phyloP scores from a whole-genome alignment of 2,888 invertebrate genomes.

The Apomyelois bistriatella region DNA sequence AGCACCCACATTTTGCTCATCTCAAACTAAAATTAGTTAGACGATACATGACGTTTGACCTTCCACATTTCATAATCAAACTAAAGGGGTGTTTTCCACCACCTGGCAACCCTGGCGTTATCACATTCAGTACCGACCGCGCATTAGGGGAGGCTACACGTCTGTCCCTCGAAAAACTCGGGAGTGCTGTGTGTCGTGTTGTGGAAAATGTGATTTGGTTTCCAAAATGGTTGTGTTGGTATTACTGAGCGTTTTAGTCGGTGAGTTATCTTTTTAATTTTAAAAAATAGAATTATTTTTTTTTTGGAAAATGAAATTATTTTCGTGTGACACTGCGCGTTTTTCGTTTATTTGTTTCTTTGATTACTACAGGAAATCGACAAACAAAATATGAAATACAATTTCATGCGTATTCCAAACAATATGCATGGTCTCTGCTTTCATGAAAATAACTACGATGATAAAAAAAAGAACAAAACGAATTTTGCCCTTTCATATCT shows the following conservation, averaged over 20 bases:
- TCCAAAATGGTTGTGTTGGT: slow-evolving; percentile 13
- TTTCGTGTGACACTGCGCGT: too few relatives aligned
- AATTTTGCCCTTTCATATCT: too few relatives aligned
- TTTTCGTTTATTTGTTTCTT: too few relatives aligned
- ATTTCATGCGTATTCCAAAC: too few relatives aligned
- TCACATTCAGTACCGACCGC: slow-evolving; percentile 3
- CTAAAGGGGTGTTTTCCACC: slow-evolving; percentile 4
- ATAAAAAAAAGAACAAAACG: too few relatives aligned
- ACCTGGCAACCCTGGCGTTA: slow-evolving; percentile 4
- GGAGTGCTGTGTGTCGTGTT: neutral
- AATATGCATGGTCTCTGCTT: too few relatives aligned
- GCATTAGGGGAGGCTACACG: neutral
- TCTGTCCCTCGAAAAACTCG: neutral
- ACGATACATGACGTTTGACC: neutral
- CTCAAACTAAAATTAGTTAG: neutral
- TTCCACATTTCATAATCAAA: slow-evolving; percentile 8
- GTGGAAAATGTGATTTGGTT: slow-evolving; percentile 4
- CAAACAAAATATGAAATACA: too few relatives aligned
- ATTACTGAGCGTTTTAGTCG: slow-evolving; percentile 5
- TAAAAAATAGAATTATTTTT: neutral
- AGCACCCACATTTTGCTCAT: neutral
- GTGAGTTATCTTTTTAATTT: neutral
- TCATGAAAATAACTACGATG: too few relatives aligned
- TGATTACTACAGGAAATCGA: too few relatives aligned
- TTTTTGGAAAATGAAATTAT: neutral